These are phyloP conservation scores for Hypselothyrea guttata DNA, from an alignment of 2,888 invertebrate genomes.

Conservation along the genomic window DNA sequence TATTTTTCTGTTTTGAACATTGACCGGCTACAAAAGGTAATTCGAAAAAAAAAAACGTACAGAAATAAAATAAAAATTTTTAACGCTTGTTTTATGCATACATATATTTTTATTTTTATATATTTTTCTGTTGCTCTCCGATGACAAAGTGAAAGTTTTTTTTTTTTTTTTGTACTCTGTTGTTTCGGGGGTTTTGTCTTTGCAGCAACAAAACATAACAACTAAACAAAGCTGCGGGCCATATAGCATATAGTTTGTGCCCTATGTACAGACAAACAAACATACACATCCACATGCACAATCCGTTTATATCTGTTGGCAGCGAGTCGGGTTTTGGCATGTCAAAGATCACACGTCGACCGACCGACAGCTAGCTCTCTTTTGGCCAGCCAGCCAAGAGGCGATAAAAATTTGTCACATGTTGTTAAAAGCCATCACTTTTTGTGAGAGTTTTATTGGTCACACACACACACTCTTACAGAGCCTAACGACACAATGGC, in stretches of 20 bases:
- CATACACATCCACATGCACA: background rate
- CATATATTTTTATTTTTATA: conserved; percentile 39
- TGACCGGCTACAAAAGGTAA: conserved; percentile 33
- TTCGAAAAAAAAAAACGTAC: conserved; percentile 17
- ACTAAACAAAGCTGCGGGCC: conserved; percentile 70
- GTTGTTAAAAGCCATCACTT: conserved; percentile 46
- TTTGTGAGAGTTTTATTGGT: conserved; percentile 31
- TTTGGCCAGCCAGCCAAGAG: conserved; percentile 36
- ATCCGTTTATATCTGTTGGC: conserved; percentile 15
- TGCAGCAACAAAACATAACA: conserved; percentile 69
- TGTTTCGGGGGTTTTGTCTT: conserved; percentile 45
- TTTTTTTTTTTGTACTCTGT: conserved; percentile 22
- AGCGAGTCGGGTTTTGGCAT: conserved; percentile 29
- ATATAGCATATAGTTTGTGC: conserved; percentile 30
- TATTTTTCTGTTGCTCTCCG: conserved; percentile 53
- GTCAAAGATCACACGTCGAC: conserved; percentile 55
- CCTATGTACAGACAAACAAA: conserved; percentile 1
- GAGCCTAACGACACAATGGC: background rate
- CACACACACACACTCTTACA: conserved; percentile 1
- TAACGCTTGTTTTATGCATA: conserved; percentile 53
- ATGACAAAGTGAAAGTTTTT: conserved; percentile 75
- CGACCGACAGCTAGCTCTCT: conserved; percentile 41
- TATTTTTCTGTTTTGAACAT: conserved; percentile 42
- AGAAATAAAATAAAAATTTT: conserved; percentile 47
- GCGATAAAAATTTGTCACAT: conserved; percentile 74